Conservation (phyloP, 2,888 invertebrate species). For the Ormia ochracea region DNA sequence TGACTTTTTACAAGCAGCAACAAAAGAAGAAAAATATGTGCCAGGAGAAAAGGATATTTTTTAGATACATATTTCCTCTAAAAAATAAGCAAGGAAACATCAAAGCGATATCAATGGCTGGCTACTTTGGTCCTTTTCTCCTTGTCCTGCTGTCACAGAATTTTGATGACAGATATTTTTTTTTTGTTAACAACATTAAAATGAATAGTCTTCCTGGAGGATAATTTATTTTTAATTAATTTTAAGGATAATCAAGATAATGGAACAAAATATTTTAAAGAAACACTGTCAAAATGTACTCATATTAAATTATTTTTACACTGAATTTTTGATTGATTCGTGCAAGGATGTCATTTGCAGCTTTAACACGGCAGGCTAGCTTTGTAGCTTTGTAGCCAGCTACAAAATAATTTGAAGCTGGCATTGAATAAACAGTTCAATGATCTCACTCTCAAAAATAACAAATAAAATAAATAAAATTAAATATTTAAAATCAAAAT, state of each 20-base stretch:
- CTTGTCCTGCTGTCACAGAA: slow-evolving; percentile 11
- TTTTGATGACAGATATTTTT: slow-evolving; percentile 24
- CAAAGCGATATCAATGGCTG: slow-evolving; percentile 9
- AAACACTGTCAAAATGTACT: too few species aligned
- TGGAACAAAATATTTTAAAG: too few species aligned
- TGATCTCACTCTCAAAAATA: too few species aligned
- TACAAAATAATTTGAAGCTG: too few species aligned
- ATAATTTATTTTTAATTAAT: neutral
- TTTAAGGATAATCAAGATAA: neutral
- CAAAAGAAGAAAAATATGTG: neutral
- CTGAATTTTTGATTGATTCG: too few species aligned
- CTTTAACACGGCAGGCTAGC: too few species aligned
- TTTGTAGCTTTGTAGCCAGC: too few species aligned
- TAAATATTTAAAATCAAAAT: too few species aligned
- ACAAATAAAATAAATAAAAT: too few species aligned
- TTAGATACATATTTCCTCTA: slow-evolving; percentile 11
- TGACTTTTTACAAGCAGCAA: neutral
- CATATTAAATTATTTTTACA: too few species aligned
- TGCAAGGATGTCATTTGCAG: too few species aligned
- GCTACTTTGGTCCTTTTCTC: neutral
- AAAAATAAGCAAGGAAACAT: neutral
- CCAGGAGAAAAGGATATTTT: neutral
- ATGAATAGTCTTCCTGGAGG: neutral
- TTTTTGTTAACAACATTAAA: neutral
- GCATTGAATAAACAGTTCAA: too few species aligned